Conservation (phyloP, 2,888 invertebrate genomes). For the Lepidocyrtoides sp. region DNA sequence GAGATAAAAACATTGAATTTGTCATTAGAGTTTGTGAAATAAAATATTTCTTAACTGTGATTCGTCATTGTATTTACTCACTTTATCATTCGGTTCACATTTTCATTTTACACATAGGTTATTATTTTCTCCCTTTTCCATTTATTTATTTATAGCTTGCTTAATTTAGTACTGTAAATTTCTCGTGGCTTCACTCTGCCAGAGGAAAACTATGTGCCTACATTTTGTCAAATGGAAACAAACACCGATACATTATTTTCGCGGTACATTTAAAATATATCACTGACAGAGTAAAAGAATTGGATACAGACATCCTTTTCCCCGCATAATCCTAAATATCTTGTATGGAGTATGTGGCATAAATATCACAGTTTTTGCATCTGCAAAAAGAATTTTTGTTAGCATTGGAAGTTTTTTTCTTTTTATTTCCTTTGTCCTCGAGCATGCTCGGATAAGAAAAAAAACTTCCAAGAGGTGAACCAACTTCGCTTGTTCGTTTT, state of each 20-base stretch:
- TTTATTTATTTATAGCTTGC: neutral
- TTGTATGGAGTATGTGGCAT: too few species aligned
- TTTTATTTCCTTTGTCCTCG: neutral
- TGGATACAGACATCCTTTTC: neutral
- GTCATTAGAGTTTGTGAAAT: too few species aligned
- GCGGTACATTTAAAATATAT: neutral
- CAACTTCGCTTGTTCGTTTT: neutral
- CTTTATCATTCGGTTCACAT: too few species aligned
- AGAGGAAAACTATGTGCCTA: neutral
- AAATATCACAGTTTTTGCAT: neutral
- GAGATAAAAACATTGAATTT: too few species aligned
- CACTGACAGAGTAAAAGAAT: neutral
- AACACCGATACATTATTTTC: slow-evolving; percentile 9
- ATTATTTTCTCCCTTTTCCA: too few species aligned
- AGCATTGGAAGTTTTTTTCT: neutral
- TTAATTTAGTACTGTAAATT: neutral
- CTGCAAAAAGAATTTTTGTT: neutral
- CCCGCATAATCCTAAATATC: neutral
- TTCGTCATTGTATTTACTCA: neutral
- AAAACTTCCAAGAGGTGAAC: slow-evolving; percentile 6
- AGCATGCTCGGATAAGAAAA: neutral
- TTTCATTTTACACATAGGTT: too few species aligned
- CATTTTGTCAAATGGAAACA: slow-evolving; percentile 5
- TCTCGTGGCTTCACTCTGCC: neutral
- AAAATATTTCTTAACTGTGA: neutral